Evolutionary conservation across 1,140 invertebrate species (phyloP).

Genomic region (Lasaia peninsularis): DNA sequence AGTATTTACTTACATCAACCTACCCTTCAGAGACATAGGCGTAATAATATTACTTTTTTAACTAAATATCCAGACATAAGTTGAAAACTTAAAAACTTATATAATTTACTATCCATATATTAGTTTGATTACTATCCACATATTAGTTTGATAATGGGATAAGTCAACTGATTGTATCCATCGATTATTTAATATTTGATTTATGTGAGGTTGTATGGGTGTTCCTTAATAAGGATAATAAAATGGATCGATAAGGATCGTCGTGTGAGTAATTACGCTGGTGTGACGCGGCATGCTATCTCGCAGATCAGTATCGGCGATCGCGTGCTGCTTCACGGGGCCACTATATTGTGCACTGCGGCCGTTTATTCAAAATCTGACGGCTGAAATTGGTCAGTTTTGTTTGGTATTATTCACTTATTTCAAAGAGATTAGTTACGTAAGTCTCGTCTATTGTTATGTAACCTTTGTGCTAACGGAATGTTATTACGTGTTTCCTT

Average conservation of each 20-base stretch:
- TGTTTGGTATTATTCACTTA: neutral
- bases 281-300: conserved; percentile 57
- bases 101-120: too few relatives aligned
- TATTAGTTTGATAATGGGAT: too few relatives aligned
- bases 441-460: too few relatives aligned
- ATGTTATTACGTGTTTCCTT: too few relatives aligned
- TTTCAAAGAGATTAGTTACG: too few relatives aligned
- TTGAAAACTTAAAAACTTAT: too few relatives aligned
- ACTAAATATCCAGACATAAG: too few relatives aligned
- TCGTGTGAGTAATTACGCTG: conserved; percentile 68
- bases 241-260: conserved; percentile 58
- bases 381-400: conserved; percentile 32
- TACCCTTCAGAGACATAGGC: too few relatives aligned
- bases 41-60: too few relatives aligned
- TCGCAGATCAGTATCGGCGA: conserved; percentile 59
- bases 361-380: conserved; percentile 23
- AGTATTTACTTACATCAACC: too few relatives aligned
- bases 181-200: conserved; percentile 18
- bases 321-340: conserved; percentile 47
- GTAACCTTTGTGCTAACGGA: too few relatives aligned
- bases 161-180: neutral
- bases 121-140: too few relatives aligned
- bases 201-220: conserved; percentile 25
- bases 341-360: conserved; percentile 12
- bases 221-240: conserved; percentile 44